phyloP scores from a whole-genome alignment of 2,797 vertebrate species.

The Decapterus maruadsi region DNA sequence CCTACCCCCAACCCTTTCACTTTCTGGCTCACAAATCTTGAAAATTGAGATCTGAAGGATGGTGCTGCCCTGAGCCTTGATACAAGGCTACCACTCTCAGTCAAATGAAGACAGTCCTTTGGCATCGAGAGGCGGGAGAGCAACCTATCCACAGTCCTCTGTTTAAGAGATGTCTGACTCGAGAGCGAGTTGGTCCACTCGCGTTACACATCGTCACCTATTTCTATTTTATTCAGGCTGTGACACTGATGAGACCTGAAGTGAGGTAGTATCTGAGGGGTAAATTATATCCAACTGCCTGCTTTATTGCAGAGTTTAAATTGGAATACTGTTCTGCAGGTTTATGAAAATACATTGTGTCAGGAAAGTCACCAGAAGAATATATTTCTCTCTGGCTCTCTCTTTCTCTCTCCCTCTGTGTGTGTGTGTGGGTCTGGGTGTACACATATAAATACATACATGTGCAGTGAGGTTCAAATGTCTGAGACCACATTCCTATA shows the following conservation, averaged over 20 bases:
- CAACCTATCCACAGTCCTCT: not conserved
- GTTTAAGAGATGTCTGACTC: not conserved
- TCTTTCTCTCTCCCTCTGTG: no score
- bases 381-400: no score
- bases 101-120: slow-evolving; percentile 58
- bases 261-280: not conserved
- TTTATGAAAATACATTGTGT: slow-evolving; percentile 19
- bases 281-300: not conserved
- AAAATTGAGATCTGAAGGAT: slow-evolving; percentile 75
- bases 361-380: not conserved
- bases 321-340: not conserved
- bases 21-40: slow-evolving; percentile 74
- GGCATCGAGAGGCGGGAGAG: slow-evolving; percentile 4
- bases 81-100: slow-evolving; percentile 60
- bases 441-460: not conserved
- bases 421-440: not conserved
- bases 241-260: slow-evolving; percentile 3
- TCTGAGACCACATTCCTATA: not conserved
- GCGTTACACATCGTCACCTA: not conserved
- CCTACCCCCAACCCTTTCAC: slow-evolving; percentile 3
- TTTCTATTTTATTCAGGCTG: slow-evolving; percentile 17
- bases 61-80: slow-evolving; percentile 45
- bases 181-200: not conserved
- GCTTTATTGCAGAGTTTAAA: not conserved
- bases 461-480: no score